These are phyloP conservation scores for Triplophysa bombifrons DNA, from an alignment of 2,797 vertebrate species.

Conservation along the genomic window DNA sequence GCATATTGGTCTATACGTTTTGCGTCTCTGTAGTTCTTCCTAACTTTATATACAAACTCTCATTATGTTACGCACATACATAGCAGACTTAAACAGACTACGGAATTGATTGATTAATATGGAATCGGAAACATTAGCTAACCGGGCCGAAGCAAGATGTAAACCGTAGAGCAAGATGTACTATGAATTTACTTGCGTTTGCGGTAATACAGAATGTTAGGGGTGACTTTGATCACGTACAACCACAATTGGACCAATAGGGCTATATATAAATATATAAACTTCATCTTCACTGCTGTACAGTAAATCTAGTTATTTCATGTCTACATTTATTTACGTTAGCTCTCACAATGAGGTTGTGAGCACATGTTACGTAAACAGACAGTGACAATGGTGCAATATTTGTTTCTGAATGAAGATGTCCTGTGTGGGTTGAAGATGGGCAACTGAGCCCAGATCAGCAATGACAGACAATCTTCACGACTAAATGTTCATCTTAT, in stretches of 20 bases:
- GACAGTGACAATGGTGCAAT: conserved; percentile 84
- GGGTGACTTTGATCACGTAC: conserved; percentile 44
- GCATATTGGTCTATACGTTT: conserved; percentile 9
- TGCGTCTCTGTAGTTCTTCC: conserved; percentile 25
- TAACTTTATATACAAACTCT: conserved; percentile 6
- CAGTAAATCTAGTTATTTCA: conserved; percentile 54
- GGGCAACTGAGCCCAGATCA: conserved; percentile 71
- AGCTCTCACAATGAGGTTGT: conserved; percentile 69
- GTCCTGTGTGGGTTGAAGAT: conserved; percentile 73
- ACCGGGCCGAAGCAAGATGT: neutral
- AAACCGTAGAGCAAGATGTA: conserved; percentile 34
- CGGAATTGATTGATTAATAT: conserved; percentile 21
- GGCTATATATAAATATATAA: conserved; percentile 55
- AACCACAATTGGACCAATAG: conserved; percentile 62
- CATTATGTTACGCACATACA: conserved; percentile 20
- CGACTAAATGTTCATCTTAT: conserved; percentile 70
- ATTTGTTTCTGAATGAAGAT: conserved; percentile 75
- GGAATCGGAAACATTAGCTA: conserved; percentile 28
- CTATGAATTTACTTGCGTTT: conserved; percentile 35
- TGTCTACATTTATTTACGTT: conserved; percentile 60
- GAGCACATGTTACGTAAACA: conserved; percentile 73
- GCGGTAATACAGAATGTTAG: conserved; percentile 24
- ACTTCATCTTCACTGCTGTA: conserved; percentile 58
- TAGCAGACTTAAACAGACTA: conserved; percentile 23
- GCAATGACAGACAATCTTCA: conserved; percentile 83